Evolutionary conservation across 2,888 invertebrate genomes (phyloP), one percentile per base, ranked within the genome.

Genomic region (Eupithecia subfuscata): DNA sequence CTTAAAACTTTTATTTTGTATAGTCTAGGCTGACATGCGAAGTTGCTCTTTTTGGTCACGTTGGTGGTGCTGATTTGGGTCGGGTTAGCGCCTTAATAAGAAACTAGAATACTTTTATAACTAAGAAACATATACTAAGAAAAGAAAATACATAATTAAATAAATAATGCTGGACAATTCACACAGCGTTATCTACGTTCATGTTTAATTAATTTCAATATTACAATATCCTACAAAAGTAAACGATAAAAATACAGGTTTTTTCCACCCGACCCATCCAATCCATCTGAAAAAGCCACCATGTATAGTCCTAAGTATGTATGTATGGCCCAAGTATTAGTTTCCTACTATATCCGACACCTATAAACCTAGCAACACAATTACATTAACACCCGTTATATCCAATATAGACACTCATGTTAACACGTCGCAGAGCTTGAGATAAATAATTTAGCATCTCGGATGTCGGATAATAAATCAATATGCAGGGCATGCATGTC

Each of bases 401-500:
- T 69, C 69, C 71, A 22, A 60, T 60, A 72, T 77, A 84, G 83
- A 82, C 81, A 72, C 79, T 76, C 85, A 82, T 88, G 88, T 88
- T 88, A 89, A 91, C 90, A 89, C 82, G 85, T 88, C 87, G 90
- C 87, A 87, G 87, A 92, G 92, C 93, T 93, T 86, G 92, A 93
- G 93, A 93, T 94, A 93, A 94, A 94, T 94, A 93, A 94, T 94
- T 93, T 92, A 94, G 93, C 90, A 91, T 86, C 84, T 76, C 85
- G 85, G 86, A 87, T 87, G 88, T 88, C 88, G 92, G 88, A 90
- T 92, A 92, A 94, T 94, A 94, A 94, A 94, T 95, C 94, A 94
- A 95, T 95, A 94, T 94, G 94, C 94, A 94, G 90, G 91, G 91
- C 93, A 92, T 93, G 92, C 94, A 93, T 88, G 86, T 74, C 76